Percentiles rank a stretch among this genome's conserved stretches.
Conservation (phyloP, 2,797 vertebrate species). For the Platyrinchus mystaceus region DNA sequence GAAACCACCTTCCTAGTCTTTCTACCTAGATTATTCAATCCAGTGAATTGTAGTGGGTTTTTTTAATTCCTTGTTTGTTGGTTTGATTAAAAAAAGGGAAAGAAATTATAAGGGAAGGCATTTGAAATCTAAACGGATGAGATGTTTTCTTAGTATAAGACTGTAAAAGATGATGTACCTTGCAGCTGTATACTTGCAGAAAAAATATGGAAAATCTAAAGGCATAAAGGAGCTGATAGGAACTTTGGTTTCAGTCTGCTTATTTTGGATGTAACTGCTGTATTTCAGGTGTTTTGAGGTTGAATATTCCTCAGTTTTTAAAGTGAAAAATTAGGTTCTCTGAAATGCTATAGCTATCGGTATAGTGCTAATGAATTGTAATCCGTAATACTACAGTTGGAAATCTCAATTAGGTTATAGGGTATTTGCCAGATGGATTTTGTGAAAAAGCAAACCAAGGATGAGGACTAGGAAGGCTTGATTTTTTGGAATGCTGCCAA, state of each 20-base stretch:
- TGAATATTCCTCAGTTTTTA: not conserved
- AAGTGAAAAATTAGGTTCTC: slow-evolving; percentile 5
- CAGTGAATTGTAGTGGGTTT: not conserved
- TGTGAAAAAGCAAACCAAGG: not conserved
- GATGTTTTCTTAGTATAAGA: not conserved
- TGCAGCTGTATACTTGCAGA: not conserved
- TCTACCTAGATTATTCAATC: not conserved
- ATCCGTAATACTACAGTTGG: not conserved
- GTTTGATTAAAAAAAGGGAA: not conserved
- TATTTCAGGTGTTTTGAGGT: slow-evolving; percentile 10
- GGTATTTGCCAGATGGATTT: not conserved
- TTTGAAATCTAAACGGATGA: not conserved
- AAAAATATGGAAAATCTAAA: not conserved
- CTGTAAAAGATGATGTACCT: not conserved
- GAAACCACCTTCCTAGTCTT: not conserved
- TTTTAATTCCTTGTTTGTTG: not conserved
- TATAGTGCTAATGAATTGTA: slow-evolving; percentile 20
- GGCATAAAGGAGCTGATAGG: not conserved
- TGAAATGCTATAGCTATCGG: slow-evolving; percentile 4
- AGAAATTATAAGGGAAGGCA: not conserved
- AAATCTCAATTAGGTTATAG: slow-evolving; percentile 10
- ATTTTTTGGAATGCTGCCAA: not conserved
- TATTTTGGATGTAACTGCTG: slow-evolving; percentile 1
- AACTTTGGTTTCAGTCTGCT: not conserved
- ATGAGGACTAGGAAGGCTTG: not conserved